These are phyloP conservation scores for Spheniscus mendiculus DNA, from an alignment of 2,113 vertebrate species.

Conservation along the genomic window DNA sequence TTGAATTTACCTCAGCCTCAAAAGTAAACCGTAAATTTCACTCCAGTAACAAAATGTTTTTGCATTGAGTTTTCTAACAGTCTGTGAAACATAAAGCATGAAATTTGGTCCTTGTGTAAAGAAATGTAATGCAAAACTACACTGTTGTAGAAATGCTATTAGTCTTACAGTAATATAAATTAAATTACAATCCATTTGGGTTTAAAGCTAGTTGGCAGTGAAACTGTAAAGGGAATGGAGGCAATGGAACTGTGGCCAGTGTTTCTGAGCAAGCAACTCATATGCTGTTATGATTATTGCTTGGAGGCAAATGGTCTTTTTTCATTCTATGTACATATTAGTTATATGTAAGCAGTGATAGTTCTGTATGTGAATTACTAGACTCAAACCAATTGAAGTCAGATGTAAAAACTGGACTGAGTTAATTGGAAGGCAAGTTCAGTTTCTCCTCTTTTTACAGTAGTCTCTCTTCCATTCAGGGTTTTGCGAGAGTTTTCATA, in stretches of 20 bases:
- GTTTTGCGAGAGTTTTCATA: neutral
- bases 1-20: neutral
- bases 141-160: neutral
- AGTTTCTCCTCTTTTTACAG: neutral
- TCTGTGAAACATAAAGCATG: neutral
- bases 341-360: neutral
- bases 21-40: neutral
- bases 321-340: neutral
- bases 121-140: neutral
- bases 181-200: neutral
- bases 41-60: neutral
- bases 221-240: neutral
- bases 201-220: neutral
- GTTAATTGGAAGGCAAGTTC: neutral
- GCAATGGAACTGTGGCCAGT: neutral
- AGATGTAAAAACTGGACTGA: neutral
- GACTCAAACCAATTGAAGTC: neutral
- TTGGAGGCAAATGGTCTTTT: neutral
- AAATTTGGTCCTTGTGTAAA: neutral
- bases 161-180: neutral
- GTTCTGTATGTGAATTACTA: neutral
- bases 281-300: neutral
- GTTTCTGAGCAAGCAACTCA: neutral
- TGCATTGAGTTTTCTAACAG: neutral
- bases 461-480: neutral